Base-by-base conservation (phyloP, 1,140 invertebrate genomes). In the Halictus rubicundus region DNA sequence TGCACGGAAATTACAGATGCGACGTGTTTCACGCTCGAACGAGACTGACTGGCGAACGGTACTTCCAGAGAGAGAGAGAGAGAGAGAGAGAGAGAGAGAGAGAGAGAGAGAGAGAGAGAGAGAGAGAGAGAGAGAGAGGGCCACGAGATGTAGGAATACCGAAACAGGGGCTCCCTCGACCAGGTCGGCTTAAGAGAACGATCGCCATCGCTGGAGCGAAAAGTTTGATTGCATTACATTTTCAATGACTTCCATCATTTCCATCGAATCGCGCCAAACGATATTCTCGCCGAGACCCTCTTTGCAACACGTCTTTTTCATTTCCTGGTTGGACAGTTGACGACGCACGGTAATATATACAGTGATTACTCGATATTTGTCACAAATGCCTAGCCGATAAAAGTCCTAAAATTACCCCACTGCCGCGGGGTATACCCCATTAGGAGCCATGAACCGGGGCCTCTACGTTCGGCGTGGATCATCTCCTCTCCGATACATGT, bases 1-100 rank as follows among this genome's bases (percentile, higher is more conserved):
- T 86, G 66, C 77, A 77, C 85, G 85, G 81, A 86, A 87, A 86
- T 87, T 87, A 87, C 85, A 87, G 81, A 83, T 87, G 84, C 84
- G 63, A 82, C 84, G 85, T 78, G 84, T 85, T 87, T 86, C 74
- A 87, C 70, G 78, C 85, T 86, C 52, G 77, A 87, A 77, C 66
- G 70, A 75, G 69, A 71, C 61, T 71, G 81, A 68, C 77, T 83
- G 37, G 70, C 27, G 63, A 66, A 73, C 63, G 72, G 65, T 73
- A 69, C 52, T 76, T 80, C 68, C 27, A 70, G n/a, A 66, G 61
- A 60, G n/a, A n/a, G n/a, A n/a, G n/a, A n/a, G n/a, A n/a, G n/a
- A n/a, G n/a, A n/a, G n/a, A n/a, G n/a, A n/a, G n/a, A n/a, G n/a
- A n/a, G n/a, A n/a, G n/a, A n/a, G n/a, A n/a, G n/a, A n/a, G n/a